phyloP scores from a whole-genome alignment of 2,888 invertebrate species.

The Lypha dubia region DNA sequence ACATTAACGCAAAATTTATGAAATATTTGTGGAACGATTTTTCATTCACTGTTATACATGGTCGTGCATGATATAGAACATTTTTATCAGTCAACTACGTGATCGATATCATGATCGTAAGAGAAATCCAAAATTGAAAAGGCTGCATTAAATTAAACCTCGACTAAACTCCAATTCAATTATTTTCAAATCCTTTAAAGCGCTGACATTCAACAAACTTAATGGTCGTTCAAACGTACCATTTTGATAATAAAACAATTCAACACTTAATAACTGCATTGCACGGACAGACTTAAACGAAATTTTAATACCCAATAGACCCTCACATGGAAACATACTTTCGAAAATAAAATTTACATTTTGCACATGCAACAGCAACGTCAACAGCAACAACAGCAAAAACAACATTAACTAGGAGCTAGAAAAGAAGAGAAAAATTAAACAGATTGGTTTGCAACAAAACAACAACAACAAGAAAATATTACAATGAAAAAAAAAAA shows the following conservation, averaged over 20 bases:
- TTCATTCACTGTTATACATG: too few relatives aligned
- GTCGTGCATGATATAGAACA: background rate
- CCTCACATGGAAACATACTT: slow-evolving; percentile 6
- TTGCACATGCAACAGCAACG: slow-evolving; percentile 22
- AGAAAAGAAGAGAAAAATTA: slow-evolving; percentile 13
- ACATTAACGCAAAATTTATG: too few relatives aligned
- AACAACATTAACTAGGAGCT: background rate
- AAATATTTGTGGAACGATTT: too few relatives aligned
- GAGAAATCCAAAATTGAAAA: background rate
- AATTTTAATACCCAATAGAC: slow-evolving; percentile 47
- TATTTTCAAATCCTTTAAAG: slow-evolving; percentile 32
- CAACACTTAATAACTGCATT: slow-evolving; percentile 71
- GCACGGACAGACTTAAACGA: slow-evolving; percentile 53
- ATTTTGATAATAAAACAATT: slow-evolving; percentile 70
- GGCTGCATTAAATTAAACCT: too few relatives aligned
- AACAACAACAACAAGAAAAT: slow-evolving; percentile 15
- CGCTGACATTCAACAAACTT: slow-evolving; percentile 14
- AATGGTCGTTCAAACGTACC: slow-evolving; percentile 39
- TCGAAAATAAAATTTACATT: slow-evolving; percentile 32
- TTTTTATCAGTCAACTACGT: background rate
- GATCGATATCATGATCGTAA: too few relatives aligned
- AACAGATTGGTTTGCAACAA: slow-evolving; percentile 37
- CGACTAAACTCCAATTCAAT: too few relatives aligned
- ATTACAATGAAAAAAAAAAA: background rate
- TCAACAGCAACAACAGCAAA: background rate